Evolutionary conservation across 2,797 vertebrate genomes (phyloP), one percentile per base, ranked within the genome.

Genomic region (Spinus olivaceus): DNA sequence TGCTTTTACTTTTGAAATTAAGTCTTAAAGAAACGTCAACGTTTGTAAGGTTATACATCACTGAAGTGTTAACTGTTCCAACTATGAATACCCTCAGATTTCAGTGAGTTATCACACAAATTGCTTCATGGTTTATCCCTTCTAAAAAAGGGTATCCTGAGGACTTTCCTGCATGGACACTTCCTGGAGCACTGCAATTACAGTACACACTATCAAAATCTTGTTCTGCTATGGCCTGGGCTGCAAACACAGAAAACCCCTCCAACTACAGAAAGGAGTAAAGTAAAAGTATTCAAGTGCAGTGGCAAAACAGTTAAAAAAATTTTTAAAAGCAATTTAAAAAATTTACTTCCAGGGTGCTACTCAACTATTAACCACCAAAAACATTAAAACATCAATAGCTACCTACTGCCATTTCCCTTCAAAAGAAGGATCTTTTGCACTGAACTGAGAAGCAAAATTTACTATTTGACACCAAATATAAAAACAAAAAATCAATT

Each of bases 81-180:
- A 21, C 32, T 39, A 18, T 12, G 22, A 61, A 72, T 9, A 81
- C 3, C 9, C 27, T 56, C 22, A 19, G 13, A 66, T 16, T 33
- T 33, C 71, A 66, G 12, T 7, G 33, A 81, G 41, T 33, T 72
- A 51, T 14, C 69, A 46, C 1, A 4, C 25, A 50, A 56, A 81
- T 1, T 8, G 17, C 42, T 50, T 27, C 63, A 44, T 2, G 14
- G 39, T 12, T 88, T 44, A 71, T 12, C 12, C 28, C 33, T 24
- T 41, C 32, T 27, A 27, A 46, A 64, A 74, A 42, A 0, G 1
- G 28, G 35, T 5, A 78, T 47, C 35, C 59, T 20, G n/a, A 84
- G n/a, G 42, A 69, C 25, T 18, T 18, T 42, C 25, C 3, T 0
- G 0, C 33, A 13, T 5, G 17, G 0, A 5, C 30, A 33, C 39